phyloP scores from a whole-genome alignment of 2,797 vertebrate genomes.

The Acipenser ruthenus region DNA sequence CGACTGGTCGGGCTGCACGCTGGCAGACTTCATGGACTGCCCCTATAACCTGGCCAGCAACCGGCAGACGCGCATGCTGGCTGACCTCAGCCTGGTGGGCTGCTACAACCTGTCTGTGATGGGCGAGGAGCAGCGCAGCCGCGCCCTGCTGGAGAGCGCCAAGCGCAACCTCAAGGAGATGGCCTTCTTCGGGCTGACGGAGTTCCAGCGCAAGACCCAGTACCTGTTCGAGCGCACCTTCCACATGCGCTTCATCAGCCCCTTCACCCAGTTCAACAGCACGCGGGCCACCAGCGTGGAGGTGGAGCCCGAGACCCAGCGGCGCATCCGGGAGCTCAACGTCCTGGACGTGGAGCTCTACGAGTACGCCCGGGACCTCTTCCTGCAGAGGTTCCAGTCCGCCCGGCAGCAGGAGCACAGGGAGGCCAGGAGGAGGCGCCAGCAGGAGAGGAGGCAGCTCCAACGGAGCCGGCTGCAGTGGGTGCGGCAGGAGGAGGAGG shows the following conservation, averaged over 20 bases:
- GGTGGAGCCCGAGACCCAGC: conserved; percentile 72
- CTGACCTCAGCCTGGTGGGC: conserved; percentile 89
- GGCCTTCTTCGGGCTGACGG: conserved; percentile 93
- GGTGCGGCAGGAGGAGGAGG: conserved; percentile 22
- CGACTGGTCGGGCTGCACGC: conserved; percentile 89
- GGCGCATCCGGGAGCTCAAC: conserved; percentile 80
- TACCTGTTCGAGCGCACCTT: conserved; percentile 95
- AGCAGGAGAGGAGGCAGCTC: conserved; percentile 79
- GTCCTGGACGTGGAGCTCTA: conserved; percentile 90
- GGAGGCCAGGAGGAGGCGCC: conserved; percentile 75
- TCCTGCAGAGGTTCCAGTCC: conserved; percentile 89
- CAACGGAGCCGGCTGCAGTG: conserved; percentile 15
- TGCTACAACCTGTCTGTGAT: conserved; percentile 92
- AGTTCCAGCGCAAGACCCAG: conserved; percentile 95
- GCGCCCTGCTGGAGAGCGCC: conserved; percentile 83
- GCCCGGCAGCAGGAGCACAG: conserved; percentile 87
- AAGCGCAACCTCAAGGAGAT: conserved; percentile 87
- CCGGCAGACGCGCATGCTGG: conserved; percentile 92
- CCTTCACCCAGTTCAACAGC: conserved; percentile 91
- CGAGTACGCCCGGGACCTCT: conserved; percentile 89
- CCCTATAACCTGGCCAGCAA: conserved; percentile 93
- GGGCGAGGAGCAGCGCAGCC: conserved; percentile 81
- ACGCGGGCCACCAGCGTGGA: conserved; percentile 86
- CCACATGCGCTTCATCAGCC: conserved; percentile 86
- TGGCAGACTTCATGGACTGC: conserved; percentile 93